These are phyloP conservation scores for Ceriagrion tenellum DNA, from an alignment of 2,888 invertebrate species.

Conservation along the genomic window DNA sequence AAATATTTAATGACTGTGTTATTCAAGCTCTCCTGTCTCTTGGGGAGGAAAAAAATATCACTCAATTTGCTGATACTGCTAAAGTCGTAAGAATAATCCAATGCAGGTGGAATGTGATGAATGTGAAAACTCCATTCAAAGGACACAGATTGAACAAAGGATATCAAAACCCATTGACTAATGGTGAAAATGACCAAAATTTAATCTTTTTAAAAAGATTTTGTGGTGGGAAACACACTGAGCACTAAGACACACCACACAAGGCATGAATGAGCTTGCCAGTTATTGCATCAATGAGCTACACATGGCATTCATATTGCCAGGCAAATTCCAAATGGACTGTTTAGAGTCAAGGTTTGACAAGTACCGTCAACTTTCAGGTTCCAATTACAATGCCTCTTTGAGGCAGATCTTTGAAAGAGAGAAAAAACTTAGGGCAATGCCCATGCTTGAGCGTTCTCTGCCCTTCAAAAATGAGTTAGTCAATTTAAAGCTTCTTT, in stretches of 20 bases:
- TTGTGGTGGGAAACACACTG: neutral
- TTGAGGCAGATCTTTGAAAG: too few species aligned
- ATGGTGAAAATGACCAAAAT: neutral
- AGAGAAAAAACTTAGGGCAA: too few species aligned
- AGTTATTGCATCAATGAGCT: too few species aligned
- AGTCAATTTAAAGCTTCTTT: too few species aligned
- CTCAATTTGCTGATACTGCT: constrained; percentile 39
- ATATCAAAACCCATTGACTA: neutral
- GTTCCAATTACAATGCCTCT: neutral
- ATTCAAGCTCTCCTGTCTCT: constrained; percentile 62
- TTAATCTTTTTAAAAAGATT: constrained; percentile 36
- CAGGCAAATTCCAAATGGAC: constrained; percentile 41
- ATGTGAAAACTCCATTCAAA: too few species aligned
- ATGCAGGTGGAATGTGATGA: neutral
- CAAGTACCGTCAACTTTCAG: neutral
- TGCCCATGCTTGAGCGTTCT: too few species aligned
- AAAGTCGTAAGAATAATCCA: constrained; percentile 4
- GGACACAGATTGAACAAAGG: neutral
- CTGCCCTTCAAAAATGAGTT: too few species aligned
- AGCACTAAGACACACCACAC: constrained; percentile 25
- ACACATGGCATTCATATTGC: neutral
- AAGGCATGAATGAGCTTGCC: constrained; percentile 1
- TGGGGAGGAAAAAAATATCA: too few species aligned
- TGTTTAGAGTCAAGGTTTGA: constrained; percentile 38
- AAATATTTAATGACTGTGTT: constrained; percentile 69